phyloP scores from a whole-genome alignment of 2,797 vertebrate species.

The Heteromormyrus szaboi region DNA sequence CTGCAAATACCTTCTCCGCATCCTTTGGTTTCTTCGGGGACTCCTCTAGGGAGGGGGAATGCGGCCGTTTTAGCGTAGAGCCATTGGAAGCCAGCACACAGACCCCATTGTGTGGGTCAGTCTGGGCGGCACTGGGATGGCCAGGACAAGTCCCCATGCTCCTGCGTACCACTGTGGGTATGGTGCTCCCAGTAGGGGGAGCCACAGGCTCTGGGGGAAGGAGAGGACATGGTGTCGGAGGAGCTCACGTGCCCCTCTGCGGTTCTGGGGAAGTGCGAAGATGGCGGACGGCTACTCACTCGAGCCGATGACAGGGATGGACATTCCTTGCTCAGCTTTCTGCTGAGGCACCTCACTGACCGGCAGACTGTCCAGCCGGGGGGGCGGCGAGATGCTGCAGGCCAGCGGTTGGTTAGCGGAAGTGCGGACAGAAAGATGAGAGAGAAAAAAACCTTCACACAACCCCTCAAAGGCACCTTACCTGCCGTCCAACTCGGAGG shows the following conservation, averaged over 20 bases:
- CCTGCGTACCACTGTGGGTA: conserved; percentile 60
- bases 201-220: conserved; percentile 53
- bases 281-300: conserved; percentile 51
- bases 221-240: conserved; percentile 7
- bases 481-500: conserved; percentile 59
- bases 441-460: neutral
- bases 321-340: conserved; percentile 47
- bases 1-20: conserved; percentile 66
- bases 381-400: conserved; percentile 32
- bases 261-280: neutral
- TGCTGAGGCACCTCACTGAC: conserved; percentile 34
- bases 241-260: neutral
- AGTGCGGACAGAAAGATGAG: neutral
- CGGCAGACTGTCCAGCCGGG: conserved; percentile 34
- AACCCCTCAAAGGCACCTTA: conserved; percentile 21
- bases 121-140: conserved; percentile 36
- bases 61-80: conserved; percentile 65
- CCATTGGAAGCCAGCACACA: conserved; percentile 51
- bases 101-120: conserved; percentile 46
- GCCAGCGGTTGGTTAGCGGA: neutral
- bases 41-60: conserved; percentile 67
- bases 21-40: conserved; percentile 74
- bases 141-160: conserved; percentile 48
- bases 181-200: conserved; percentile 44
- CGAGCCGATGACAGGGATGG: conserved; percentile 59